These are phyloP conservation scores for Rallus limicola DNA, from an alignment of 2,113 vertebrate genomes.

Conservation along the genomic window DNA sequence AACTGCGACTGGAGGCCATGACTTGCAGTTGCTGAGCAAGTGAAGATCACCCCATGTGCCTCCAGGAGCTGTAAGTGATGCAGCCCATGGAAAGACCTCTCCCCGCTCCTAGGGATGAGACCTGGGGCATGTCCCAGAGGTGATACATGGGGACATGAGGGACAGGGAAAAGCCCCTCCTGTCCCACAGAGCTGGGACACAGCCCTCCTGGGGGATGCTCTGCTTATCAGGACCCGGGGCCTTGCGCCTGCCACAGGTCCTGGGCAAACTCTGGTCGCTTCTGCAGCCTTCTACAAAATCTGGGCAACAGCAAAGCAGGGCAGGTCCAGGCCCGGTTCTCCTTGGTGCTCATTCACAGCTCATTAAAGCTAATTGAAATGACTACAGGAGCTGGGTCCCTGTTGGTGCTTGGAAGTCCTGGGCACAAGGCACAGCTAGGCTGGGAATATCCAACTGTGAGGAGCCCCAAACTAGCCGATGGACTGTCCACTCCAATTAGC, in stretches of 20 bases:
- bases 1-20: accelerated
- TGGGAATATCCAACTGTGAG: conserved; percentile 60
- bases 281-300: not conserved
- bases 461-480: conserved; percentile 65
- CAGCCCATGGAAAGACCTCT: not conserved
- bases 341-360: conserved; percentile 47
- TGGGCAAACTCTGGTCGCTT: not conserved
- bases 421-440: conserved; percentile 34
- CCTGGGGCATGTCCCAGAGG: not conserved
- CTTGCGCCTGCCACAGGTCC: accelerated
- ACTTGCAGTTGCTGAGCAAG: not conserved
- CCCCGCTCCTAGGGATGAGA: not conserved
- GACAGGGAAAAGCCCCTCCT: not conserved
- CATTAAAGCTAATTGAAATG: conserved; percentile 57
- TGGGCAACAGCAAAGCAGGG: not conserved
- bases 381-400: conserved; percentile 18
- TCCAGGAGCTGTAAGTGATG: not conserved
- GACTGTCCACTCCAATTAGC: conserved; percentile 74
- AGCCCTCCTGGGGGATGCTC: not conserved
- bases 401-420: conserved; percentile 31
- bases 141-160: not conserved
- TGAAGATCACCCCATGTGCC: accelerated
- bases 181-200: not conserved
- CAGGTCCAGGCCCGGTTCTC: not conserved
- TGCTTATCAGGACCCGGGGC: not conserved